Percentiles rank a stretch among this genome's conserved stretches.
Evolutionary conservation across 1,140 invertebrate genomes (phyloP).

Genomic region (Neuroterus valhalla): DNA sequence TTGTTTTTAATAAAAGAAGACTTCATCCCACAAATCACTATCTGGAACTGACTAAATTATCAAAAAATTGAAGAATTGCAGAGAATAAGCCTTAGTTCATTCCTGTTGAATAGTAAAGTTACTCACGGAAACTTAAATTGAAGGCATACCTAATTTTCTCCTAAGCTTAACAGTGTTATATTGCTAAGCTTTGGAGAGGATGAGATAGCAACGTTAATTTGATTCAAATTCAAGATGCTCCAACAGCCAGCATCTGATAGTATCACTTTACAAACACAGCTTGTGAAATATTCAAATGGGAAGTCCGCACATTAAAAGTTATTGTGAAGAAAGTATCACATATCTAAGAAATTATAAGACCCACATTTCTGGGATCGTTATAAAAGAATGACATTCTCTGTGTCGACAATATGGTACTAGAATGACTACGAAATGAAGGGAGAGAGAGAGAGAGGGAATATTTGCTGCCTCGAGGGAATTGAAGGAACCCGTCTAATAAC

Average conservation of each 20-base stretch:
- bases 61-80: too few relatives aligned
- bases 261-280: not conserved
- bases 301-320: too few relatives aligned
- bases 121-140: conserved; percentile 7
- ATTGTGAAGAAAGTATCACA: too few relatives aligned
- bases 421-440: not conserved
- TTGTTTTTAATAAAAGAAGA: too few relatives aligned
- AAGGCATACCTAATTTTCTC: not conserved
- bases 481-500: conserved; percentile 3
- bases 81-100: not conserved
- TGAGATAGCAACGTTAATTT: not conserved
- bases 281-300: too few relatives aligned
- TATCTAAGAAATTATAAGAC: too few relatives aligned
- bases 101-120: not conserved
- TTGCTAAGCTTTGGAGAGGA: conserved; percentile 9
- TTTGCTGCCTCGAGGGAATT: conserved; percentile 4
- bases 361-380: too few relatives aligned
- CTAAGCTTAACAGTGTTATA: not conserved
- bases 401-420: not conserved
- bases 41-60: too few relatives aligned
- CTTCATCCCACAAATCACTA: too few relatives aligned
- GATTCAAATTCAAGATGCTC: not conserved
- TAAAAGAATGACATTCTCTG: not conserved
- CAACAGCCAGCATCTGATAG: not conserved
- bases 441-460: not conserved